These are phyloP conservation scores for Agrochola macilenta DNA, from an alignment of 2,888 invertebrate genomes.

Conservation along the genomic window DNA sequence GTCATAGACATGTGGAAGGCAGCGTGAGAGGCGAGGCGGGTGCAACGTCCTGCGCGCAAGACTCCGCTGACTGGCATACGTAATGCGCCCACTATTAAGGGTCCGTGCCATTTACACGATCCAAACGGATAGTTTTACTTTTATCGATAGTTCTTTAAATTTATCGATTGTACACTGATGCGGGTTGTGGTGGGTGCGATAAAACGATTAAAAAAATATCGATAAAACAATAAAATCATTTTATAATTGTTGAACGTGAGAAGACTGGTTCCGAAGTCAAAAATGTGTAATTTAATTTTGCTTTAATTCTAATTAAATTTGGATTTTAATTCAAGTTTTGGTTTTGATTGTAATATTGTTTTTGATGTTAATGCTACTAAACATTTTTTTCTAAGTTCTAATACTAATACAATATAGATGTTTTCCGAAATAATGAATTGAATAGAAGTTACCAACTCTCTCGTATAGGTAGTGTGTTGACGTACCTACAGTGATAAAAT, in stretches of 20 bases:
- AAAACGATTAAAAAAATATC: not conserved
- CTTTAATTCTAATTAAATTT: too few relatives aligned
- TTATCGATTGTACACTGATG: not conserved
- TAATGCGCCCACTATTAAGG: slow-evolving; percentile 75
- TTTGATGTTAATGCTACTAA: too few relatives aligned
- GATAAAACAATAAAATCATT: not conserved
- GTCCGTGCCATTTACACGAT: slow-evolving; percentile 49
- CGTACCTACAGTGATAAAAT: not conserved
- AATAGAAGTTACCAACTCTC: not conserved
- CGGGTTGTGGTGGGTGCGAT: not conserved
- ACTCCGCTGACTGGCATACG: slow-evolving; percentile 82
- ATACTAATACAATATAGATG: too few relatives aligned
- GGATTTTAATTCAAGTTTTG: too few relatives aligned
- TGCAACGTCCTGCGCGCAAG: slow-evolving; percentile 84
- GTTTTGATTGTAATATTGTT: too few relatives aligned
- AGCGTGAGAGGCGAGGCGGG: slow-evolving; percentile 76
- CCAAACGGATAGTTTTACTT: slow-evolving; percentile 47
- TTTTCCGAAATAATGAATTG: too few relatives aligned
- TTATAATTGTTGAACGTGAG: not conserved
- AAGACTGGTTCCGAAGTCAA: not conserved
- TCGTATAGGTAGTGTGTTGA: not conserved
- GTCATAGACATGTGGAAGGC: slow-evolving; percentile 68
- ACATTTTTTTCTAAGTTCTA: too few relatives aligned
- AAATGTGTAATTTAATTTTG: too few relatives aligned
- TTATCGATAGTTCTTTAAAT: slow-evolving; percentile 23